Base-by-base conservation (phyloP, 1,140 invertebrate genomes). In the Drosophila sp. region DNA sequence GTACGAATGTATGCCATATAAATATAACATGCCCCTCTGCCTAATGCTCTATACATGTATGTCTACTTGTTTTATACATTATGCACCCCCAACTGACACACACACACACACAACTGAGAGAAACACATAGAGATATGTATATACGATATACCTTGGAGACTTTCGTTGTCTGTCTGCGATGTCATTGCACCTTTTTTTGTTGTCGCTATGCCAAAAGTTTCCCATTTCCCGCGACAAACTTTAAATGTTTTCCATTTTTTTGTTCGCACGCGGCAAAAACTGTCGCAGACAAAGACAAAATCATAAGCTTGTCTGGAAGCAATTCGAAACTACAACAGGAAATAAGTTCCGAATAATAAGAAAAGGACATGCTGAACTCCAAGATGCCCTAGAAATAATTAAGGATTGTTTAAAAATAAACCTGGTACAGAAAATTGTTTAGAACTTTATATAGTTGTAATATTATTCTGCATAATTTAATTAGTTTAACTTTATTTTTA, bases 211-310 rank as follows among this genome's bases (percentile, higher is more conserved):
- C 48, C 9, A 4, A 21, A 38, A 11, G 8, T 58, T 53, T 40
- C 14, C n/a, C 46, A 29, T 50, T 48, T n/a, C 54, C 41, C 45
- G 27, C 72, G 59, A 75, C 65, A 66, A 80, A 80, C 78, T 81
- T 86, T 78, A 81, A 86, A 78, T 86, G 64, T 73, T 82, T 81
- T 71, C 71, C 64, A 82, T 81, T 81, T 86, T 70, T 56, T 78
- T 63, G 38, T 46, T 59, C 21, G 21, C 21, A 58, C 54, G 56
- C 53, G 41, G 8, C 54, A 34, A 48, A 32, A 40, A 43, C 14
- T 25, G 58, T 41, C 41, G 46, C 29, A 38, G 64, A 58, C 69
- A 53, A 58, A 51, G 51, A 48, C n/a, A 18, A 58, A 70, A 78
- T 67, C 73, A 78, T 75, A 77, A 74, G 81, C 70, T 74, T 86